A percentile compares a stretch with the other conserved stretches of the same genome.
phyloP scores from a whole-genome alignment of 1,140 invertebrate species.

The Drepana arcuata region DNA sequence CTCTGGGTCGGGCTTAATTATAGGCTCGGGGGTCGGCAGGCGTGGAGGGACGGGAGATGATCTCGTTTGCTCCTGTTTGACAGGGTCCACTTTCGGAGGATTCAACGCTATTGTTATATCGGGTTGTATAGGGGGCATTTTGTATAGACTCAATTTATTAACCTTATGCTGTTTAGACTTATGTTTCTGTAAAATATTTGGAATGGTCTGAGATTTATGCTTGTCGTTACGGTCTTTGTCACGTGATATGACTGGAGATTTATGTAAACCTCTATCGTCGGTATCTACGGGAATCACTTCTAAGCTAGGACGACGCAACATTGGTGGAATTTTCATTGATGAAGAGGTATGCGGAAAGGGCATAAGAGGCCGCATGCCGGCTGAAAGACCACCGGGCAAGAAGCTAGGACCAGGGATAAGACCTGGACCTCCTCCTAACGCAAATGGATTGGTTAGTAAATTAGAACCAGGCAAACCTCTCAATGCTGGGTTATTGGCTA shows the following conservation, averaged over 20 bases:
- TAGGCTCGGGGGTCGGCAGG: constrained; percentile 15
- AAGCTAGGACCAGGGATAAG: constrained; percentile 68
- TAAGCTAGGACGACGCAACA: constrained; percentile 65
- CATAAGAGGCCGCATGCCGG: constrained; percentile 51
- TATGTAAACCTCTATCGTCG: constrained; percentile 53
- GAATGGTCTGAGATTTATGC: constrained; percentile 64
- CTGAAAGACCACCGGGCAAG: constrained; percentile 61
- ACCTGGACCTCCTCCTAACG: constrained; percentile 55
- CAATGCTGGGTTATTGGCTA: constrained; percentile 59
- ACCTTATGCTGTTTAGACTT: constrained; percentile 61
- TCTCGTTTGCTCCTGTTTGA: constrained; percentile 37
- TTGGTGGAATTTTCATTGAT: constrained; percentile 60
- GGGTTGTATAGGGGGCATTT: constrained; percentile 65
- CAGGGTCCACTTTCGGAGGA: constrained; percentile 56
- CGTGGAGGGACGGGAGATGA: constrained; percentile 17
- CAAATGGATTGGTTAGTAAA: constrained; percentile 62
- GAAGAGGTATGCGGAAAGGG: constrained; percentile 69
- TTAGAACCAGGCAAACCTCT: constrained; percentile 46
- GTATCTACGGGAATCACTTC: constrained; percentile 69
- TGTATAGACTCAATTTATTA: constrained; percentile 60
- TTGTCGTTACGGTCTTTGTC: constrained; percentile 64
- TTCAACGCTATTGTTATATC: constrained; percentile 70
- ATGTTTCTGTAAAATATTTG: constrained; percentile 67
- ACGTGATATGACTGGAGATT: constrained; percentile 42
- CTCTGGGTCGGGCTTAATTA: too few relatives aligned